Evolutionary conservation across 2,888 invertebrate genomes (phyloP).

Genomic region (Hypolimnas misippus): DNA sequence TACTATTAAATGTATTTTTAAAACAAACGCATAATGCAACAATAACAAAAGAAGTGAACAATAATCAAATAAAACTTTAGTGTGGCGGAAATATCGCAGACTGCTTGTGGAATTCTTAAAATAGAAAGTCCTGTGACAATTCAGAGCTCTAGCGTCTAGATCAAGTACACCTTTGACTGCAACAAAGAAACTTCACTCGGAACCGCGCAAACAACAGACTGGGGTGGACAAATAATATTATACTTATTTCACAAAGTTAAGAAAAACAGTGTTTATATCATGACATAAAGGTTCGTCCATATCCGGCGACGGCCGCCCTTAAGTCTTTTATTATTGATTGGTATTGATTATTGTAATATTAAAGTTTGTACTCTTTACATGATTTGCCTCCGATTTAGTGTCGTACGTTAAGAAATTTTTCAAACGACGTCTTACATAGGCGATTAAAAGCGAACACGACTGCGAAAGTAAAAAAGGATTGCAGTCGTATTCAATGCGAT

Average conservation of each 20-base stretch:
- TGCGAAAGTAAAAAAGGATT: no score
- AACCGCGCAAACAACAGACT: constrained; percentile 21
- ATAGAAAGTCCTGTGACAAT: constrained; percentile 33
- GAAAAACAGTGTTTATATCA: constrained; percentile 43
- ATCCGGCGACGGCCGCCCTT: no score
- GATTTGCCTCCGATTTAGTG: no score
- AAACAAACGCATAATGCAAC: not conserved
- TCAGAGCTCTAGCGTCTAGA: constrained; percentile 26
- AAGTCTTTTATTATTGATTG: no score
- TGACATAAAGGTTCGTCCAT: no score
- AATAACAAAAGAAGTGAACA: not conserved
- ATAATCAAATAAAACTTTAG: constrained; percentile 19
- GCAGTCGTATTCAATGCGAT: no score
- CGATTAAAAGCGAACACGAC: no score
- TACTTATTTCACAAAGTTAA: not conserved
- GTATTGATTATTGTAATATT: no score
- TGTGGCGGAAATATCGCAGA: constrained; percentile 17
- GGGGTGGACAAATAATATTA: not conserved
- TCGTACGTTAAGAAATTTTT: no score
- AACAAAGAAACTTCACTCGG: constrained; percentile 28
- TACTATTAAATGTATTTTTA: not conserved
- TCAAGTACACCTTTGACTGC: constrained; percentile 36
- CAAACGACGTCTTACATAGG: no score
- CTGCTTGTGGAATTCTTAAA: constrained; percentile 26
- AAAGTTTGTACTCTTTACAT: no score